These are phyloP conservation scores for Muntiacus reevesi DNA, from an alignment of 2,113 vertebrate species.

Conservation along the genomic window DNA sequence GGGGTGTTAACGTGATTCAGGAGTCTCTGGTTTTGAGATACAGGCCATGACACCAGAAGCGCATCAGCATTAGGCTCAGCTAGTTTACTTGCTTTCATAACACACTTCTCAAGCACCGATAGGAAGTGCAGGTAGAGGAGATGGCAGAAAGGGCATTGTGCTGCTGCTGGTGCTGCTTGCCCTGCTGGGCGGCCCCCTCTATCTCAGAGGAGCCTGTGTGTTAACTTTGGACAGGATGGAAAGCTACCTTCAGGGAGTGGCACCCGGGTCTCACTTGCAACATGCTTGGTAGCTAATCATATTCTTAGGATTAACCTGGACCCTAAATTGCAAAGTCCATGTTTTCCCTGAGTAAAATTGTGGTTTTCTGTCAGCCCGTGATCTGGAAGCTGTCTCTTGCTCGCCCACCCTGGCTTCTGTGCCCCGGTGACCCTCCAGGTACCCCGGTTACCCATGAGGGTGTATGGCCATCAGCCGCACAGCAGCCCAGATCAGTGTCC, in stretches of 20 bases:
- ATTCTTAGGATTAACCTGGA: neutral
- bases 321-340: neutral
- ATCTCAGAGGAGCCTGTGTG: no score
- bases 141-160: rapidly evolving
- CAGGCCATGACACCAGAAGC: neutral
- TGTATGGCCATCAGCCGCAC: neutral
- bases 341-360: neutral
- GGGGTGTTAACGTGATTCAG: neutral
- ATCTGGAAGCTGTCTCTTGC: neutral
- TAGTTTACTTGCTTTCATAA: neutral
- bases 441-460: neutral
- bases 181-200: neutral
- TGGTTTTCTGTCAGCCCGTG: neutral
- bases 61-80: neutral
- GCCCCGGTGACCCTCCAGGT: neutral
- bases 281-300: neutral
- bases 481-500: neutral
- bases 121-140: neutral
- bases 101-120: neutral
- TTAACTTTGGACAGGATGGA: neutral
- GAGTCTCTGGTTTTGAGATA: neutral
- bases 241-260: neutral
- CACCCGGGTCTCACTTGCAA: neutral
- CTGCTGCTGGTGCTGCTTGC: neutral
- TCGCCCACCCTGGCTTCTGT: neutral